phyloP scores from a whole-genome alignment of 2,888 invertebrate species.

The Pseudococcus viburni region DNA sequence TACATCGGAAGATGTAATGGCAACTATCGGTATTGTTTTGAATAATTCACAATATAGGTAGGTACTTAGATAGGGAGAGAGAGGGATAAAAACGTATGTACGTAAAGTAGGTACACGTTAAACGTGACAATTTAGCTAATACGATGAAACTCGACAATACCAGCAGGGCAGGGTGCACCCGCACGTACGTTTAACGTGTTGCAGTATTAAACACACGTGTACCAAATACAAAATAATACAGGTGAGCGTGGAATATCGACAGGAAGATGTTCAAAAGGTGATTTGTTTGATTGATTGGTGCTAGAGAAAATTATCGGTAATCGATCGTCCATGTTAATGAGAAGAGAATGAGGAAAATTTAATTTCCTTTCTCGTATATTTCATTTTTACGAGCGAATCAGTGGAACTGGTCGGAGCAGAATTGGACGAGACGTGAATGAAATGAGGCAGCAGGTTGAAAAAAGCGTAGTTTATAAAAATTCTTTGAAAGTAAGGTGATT shows the following conservation, averaged over 20 bases:
- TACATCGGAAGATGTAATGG: conserved; percentile 30
- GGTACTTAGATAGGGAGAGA: background rate
- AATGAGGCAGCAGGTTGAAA: too few relatives aligned
- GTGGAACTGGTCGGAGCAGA: background rate
- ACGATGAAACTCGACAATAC: background rate
- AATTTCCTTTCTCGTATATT: background rate
- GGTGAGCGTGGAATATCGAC: background rate
- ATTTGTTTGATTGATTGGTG: conserved; percentile 14
- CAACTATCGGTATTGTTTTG: conserved; percentile 25
- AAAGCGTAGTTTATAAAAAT: too few relatives aligned
- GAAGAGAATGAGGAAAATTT: background rate
- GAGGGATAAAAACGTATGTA: background rate
- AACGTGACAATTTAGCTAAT: conserved; percentile 38
- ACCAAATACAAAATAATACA: background rate
- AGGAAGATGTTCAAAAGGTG: conserved; percentile 1
- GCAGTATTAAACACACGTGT: background rate
- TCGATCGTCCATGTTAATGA: conserved; percentile 14
- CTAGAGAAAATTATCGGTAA: conserved; percentile 14
- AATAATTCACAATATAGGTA: background rate
- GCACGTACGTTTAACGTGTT: background rate
- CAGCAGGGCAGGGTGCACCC: background rate
- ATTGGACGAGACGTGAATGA: too few relatives aligned
- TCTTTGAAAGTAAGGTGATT: too few relatives aligned
- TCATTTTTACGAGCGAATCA: background rate
- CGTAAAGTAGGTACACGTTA: conserved; percentile 1